These are phyloP conservation scores for Aradus depressus DNA, from an alignment of 2,888 invertebrate species.

Conservation along the genomic window DNA sequence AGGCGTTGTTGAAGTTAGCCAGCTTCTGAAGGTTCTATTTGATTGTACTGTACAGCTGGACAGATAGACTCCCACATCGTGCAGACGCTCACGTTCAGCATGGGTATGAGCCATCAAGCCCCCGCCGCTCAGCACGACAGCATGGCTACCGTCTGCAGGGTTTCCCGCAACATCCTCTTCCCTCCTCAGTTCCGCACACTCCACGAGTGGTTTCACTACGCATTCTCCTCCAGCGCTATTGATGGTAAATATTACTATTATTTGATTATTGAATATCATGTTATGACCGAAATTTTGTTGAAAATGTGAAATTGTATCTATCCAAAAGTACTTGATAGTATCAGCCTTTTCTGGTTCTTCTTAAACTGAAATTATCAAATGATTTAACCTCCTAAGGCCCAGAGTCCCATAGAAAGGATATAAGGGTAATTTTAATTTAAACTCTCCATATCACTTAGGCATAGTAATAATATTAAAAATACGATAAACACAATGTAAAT, in stretches of 20 bases:
- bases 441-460: too few species aligned
- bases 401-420: too few species aligned
- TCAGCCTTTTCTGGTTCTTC: too few species aligned
- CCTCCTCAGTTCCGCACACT: slow-evolving; percentile 91
- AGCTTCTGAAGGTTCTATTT: slow-evolving; percentile 18
- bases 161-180: slow-evolving; percentile 82
- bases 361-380: too few species aligned
- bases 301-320: neutral
- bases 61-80: slow-evolving; percentile 65
- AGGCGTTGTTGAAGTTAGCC: too few species aligned
- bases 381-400: too few species aligned
- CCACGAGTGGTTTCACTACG: slow-evolving; percentile 94
- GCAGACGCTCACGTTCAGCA: slow-evolving; percentile 78
- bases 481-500: too few species aligned
- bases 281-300: neutral
- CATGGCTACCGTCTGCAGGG: slow-evolving; percentile 88
- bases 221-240: slow-evolving; percentile 87
- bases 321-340: too few species aligned
- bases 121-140: slow-evolving; percentile 60
- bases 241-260: too few species aligned
- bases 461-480: too few species aligned
- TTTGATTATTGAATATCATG: neutral
- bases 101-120: slow-evolving; percentile 54
- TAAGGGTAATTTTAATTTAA: too few species aligned
- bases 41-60: slow-evolving; percentile 36